Evolutionary conservation across 1,140 invertebrate genomes (phyloP), one percentile per base, ranked within the genome.

Genomic region (Eueides isabella): DNA sequence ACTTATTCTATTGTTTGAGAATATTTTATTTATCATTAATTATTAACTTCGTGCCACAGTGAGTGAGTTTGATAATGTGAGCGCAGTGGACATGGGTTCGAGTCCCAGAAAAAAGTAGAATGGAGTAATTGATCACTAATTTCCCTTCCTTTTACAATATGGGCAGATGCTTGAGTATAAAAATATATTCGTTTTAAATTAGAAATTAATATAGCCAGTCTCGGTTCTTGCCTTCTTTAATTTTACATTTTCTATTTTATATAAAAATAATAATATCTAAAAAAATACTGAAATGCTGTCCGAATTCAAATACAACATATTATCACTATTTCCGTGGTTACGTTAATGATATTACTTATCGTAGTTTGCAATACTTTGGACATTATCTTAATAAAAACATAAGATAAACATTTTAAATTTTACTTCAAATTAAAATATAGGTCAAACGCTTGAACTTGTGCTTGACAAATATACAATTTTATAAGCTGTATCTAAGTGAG

Each of bases 231-330:
- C 28, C 12, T 62, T 29, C 12, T 65, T 65, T 65, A 19, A 35
- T 30, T 29, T 6, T n/a, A 1, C 3, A 11, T 63, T 31, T 63
- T 29, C 11, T 38, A 30, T 44, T 7, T 44, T 19, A 44, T 41
- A 3, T 41, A 14, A 41, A 14, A 2, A 3, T 2, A 61, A 26
- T 7, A 38, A 16, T 16, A 38, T 38, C 35, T 16, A 16, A 29
- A 67, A 12, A 29, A 23, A 35, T 29, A 35, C 23, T 11, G 30
- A 70, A 74, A 74, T 74, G 67, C 69, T 74, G 72, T 74, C 72
- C 55, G 72, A 65, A 69, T 41, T 19, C 31, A 38, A 67, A 33
- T 23, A n/a, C 19, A 61, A 9, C 35, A 19, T 28, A 1, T 30
- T 48, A 67, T 31, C 14, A 16, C 5, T 68, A 38, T 65, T 74